Evolutionary conservation across 1,140 invertebrate genomes (phyloP).

Genomic region (Drosophila tristis): DNA sequence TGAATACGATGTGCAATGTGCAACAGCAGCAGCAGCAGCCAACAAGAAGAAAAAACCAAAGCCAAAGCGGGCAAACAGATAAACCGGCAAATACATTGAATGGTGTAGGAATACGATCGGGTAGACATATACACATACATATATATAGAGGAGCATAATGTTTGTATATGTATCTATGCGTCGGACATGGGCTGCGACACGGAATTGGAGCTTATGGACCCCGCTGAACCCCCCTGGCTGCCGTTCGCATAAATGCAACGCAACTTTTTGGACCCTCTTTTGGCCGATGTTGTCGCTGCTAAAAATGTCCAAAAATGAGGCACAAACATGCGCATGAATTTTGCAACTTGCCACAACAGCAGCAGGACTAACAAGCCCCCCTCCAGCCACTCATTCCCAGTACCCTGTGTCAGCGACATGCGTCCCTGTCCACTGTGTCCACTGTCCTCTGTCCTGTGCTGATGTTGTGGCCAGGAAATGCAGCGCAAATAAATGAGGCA

Average conservation of each 20-base stretch:
- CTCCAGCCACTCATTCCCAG: slow-evolving; percentile 24
- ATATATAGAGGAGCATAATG: slow-evolving; percentile 5
- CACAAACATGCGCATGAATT: slow-evolving; percentile 80
- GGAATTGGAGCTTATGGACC: slow-evolving; percentile 33
- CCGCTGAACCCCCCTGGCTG: slow-evolving; percentile 21
- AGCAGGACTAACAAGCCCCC: slow-evolving; percentile 54
- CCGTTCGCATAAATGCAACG: slow-evolving; percentile 69
- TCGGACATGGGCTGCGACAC: slow-evolving; percentile 56
- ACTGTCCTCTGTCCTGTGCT: no score
- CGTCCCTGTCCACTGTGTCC: neutral
- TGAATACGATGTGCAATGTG: slow-evolving; percentile 73
- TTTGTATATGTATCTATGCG: slow-evolving; percentile 39
- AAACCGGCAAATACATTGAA: slow-evolving; percentile 62
- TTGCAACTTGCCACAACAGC: slow-evolving; percentile 53
- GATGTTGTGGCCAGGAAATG: slow-evolving; percentile 64
- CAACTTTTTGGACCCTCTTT: slow-evolving; percentile 60
- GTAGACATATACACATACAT: slow-evolving; percentile 31
- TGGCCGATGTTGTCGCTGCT: slow-evolving; percentile 40
- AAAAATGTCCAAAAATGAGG: slow-evolving; percentile 77
- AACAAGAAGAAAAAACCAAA: slow-evolving; percentile 52
- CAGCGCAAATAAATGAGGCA: slow-evolving; percentile 69
- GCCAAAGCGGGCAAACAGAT: slow-evolving; percentile 66
- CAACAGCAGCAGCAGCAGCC: slow-evolving; percentile 55
- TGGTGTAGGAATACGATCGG: slow-evolving; percentile 36
- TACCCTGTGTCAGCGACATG: neutral